Conservation (phyloP, 2,888 invertebrate species). For the Cheilosia variabilis region DNA sequence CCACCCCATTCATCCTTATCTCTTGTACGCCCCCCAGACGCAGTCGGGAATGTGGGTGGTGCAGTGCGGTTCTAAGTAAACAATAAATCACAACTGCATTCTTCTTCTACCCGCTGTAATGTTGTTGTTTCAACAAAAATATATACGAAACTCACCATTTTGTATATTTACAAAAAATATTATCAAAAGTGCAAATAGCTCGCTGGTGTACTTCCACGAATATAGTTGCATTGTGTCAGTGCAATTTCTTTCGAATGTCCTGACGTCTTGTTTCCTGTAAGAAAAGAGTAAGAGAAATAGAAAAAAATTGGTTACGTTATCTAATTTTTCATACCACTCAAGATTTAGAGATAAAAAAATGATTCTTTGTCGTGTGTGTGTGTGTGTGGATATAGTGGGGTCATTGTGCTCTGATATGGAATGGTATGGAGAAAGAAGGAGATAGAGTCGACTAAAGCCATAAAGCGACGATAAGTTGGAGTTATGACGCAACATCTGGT, state of each 20-base stretch:
- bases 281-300: constrained; percentile 12
- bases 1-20: constrained; percentile 65
- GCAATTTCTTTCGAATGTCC: constrained; percentile 69
- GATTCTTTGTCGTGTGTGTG: constrained; percentile 6
- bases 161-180: constrained; percentile 73
- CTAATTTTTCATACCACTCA: constrained; percentile 58
- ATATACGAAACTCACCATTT: constrained; percentile 64
- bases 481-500: constrained; percentile 66
- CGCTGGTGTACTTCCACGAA: constrained; percentile 66
- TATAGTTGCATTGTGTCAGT: constrained; percentile 69
- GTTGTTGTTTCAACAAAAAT: not conserved
- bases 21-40: constrained; percentile 20
- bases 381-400: constrained; percentile 3
- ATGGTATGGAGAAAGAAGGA: not conserved
- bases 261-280: constrained; percentile 67
- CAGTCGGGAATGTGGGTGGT: constrained; percentile 12
- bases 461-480: constrained; percentile 44
- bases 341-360: constrained; percentile 61
- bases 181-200: constrained; percentile 73
- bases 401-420: constrained; percentile 23
- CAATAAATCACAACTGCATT: constrained; percentile 71
- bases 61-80: constrained; percentile 38
- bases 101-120: not conserved
- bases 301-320: constrained; percentile 54
- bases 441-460: constrained; percentile 23